These are phyloP conservation scores for Malurus leucopterus DNA, from an alignment of 2,797 vertebrate species.

Conservation along the genomic window DNA sequence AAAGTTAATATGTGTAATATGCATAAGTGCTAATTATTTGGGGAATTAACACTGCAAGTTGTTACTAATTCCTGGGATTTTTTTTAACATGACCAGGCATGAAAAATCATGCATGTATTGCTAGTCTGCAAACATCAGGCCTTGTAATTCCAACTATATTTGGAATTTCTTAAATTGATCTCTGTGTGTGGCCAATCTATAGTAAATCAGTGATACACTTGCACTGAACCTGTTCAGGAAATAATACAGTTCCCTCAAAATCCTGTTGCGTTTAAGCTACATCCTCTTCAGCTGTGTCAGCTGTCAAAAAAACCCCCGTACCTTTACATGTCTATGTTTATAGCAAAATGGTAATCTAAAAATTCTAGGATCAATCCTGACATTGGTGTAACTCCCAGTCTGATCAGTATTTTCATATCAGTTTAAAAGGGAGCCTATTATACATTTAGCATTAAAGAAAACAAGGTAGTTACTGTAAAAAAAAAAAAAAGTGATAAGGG, in stretches of 20 bases:
- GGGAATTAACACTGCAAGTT: neutral
- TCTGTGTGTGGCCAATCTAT: neutral
- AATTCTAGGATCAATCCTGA: neutral
- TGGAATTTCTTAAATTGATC: neutral
- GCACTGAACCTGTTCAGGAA: neutral
- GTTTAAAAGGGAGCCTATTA: neutral
- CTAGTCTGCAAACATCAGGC: neutral
- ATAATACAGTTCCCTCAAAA: neutral
- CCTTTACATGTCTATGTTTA: neutral
- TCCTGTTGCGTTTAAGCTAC: neutral
- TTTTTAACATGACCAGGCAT: neutral
- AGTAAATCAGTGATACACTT: neutral
- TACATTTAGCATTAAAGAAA: neutral
- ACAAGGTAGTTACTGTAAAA: neutral
- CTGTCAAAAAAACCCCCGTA: neutral
- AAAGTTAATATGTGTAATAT: neutral
- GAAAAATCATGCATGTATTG: neutral
- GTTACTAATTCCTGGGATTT: neutral
- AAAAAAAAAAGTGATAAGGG: neutral
- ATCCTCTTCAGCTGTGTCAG: neutral
- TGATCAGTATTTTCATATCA: neutral
- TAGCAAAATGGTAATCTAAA: neutral
- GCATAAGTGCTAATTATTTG: neutral
- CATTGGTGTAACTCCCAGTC: neutral
- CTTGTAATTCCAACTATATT: neutral